Evolutionary conservation across 2,797 vertebrate species (phyloP).

Genomic region (Sebastes minor): DNA sequence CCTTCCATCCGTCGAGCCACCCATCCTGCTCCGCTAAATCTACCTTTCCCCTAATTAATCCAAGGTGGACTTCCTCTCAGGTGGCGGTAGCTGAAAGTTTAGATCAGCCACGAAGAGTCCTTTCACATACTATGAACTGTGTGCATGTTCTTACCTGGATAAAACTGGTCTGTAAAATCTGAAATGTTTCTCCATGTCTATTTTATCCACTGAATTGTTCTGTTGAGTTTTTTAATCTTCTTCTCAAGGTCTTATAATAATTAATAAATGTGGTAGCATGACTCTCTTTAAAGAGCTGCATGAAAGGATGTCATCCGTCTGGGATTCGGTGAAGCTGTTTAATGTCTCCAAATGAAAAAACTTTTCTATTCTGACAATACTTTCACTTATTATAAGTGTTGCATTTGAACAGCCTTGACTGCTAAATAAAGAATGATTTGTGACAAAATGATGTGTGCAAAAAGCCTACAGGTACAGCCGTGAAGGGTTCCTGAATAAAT

Average conservation of each 20-base stretch:
- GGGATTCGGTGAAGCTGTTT: not conserved
- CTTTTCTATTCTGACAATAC: not conserved
- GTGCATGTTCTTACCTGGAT: not conserved
- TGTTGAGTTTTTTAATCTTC: not conserved
- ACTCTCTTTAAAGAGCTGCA: not conserved
- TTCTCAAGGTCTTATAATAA: not conserved
- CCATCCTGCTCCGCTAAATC: constrained; percentile 32
- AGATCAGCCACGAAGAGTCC: not conserved
- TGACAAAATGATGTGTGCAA: not conserved
- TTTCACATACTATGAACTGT: not conserved
- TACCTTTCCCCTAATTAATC: constrained; percentile 59
- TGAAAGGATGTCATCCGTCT: not conserved
- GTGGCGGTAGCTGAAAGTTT: constrained; percentile 44
- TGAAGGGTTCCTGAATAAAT: not conserved
- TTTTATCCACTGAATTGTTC: not conserved
- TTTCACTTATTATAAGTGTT: not conserved
- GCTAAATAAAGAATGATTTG: not conserved
- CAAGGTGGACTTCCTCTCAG: constrained; percentile 49
- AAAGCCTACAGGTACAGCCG: not conserved
- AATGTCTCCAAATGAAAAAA: not conserved
- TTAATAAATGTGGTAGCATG: not conserved
- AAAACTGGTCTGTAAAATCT: not conserved
- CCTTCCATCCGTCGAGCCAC: constrained; percentile 6
- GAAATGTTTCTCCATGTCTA: not conserved
- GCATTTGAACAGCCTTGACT: not conserved